Conservation (phyloP, 2,797 vertebrate species). For the Mareca strepera region DNA sequence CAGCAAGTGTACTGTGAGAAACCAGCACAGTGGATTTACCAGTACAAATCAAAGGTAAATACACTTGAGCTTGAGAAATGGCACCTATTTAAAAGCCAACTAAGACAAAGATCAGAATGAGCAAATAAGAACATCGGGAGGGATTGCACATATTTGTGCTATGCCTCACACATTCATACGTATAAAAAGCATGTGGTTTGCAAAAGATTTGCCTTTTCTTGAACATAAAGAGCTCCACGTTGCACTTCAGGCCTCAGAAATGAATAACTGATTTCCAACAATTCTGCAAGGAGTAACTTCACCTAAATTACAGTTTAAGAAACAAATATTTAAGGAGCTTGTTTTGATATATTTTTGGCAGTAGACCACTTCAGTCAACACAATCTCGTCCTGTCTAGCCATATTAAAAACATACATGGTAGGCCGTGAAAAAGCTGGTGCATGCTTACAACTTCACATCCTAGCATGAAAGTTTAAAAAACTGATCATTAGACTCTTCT, state of each 20-base stretch:
- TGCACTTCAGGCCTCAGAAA: conserved; percentile 28
- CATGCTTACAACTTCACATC: neutral
- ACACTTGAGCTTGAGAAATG: neutral
- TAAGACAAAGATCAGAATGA: neutral
- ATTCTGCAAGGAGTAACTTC: conserved; percentile 36
- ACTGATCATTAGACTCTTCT: neutral
- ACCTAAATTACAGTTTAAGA: conserved; percentile 31
- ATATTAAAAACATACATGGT: neutral
- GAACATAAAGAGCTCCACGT: neutral
- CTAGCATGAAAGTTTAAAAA: neutral
- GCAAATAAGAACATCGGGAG: neutral
- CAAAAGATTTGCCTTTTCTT: neutral
- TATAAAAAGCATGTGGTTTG: neutral
- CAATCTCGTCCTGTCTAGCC: neutral
- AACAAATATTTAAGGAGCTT: conserved; percentile 37
- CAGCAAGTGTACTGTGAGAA: neutral
- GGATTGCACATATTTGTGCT: fast-evolving
- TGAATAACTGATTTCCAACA: conserved; percentile 44
- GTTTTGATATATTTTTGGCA: conserved; percentile 33
- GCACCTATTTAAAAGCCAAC: neutral
- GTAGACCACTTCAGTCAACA: neutral
- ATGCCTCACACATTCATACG: neutral
- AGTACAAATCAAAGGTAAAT: neutral
- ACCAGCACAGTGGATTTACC: neutral
- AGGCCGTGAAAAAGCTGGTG: neutral